Conservation (phyloP, 2,113 vertebrate genomes). For the Syngnathoides biaculeatus region DNA sequence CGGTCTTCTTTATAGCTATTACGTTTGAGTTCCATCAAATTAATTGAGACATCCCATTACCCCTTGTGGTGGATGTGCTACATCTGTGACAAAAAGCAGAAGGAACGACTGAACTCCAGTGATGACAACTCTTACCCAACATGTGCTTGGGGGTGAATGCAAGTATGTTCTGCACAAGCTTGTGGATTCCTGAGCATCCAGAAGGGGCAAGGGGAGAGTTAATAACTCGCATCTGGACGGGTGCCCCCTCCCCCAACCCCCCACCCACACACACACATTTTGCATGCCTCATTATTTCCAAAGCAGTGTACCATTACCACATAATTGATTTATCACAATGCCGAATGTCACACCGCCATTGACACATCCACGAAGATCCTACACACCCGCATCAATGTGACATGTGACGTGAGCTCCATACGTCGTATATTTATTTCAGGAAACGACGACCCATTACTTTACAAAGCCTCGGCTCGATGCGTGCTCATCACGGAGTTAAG, state of each 20-base stretch:
- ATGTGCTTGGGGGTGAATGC: conserved; percentile 24
- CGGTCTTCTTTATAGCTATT: neutral
- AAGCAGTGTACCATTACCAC: conserved; percentile 61
- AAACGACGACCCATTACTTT: conserved; percentile 37
- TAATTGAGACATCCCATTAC: neutral
- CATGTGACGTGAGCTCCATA: conserved; percentile 13
- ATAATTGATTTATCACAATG: conserved; percentile 67
- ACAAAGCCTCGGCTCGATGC: conserved; percentile 56
- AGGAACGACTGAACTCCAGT: conserved; percentile 18
- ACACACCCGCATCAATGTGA: conserved; percentile 5
- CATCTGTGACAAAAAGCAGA: conserved; percentile 35
- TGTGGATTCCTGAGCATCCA: conserved; percentile 57
- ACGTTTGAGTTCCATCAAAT: neutral
- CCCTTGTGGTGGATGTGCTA: conserved; percentile 10
- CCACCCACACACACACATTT: neutral
- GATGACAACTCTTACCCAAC: conserved; percentile 33
- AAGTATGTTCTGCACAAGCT: conserved; percentile 61
- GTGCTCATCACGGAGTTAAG: conserved; percentile 31
- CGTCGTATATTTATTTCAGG: conserved; percentile 35
- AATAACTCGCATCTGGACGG: conserved; percentile 68
- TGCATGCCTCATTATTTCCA: conserved; percentile 31
- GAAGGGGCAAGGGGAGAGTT: conserved; percentile 37
- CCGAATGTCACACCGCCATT: conserved; percentile 43
- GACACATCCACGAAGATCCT: conserved; percentile 24
- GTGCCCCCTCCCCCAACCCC: conserved; percentile 17